Conservation (phyloP, 2,797 vertebrate species). For the Hozukius guyotensis region DNA sequence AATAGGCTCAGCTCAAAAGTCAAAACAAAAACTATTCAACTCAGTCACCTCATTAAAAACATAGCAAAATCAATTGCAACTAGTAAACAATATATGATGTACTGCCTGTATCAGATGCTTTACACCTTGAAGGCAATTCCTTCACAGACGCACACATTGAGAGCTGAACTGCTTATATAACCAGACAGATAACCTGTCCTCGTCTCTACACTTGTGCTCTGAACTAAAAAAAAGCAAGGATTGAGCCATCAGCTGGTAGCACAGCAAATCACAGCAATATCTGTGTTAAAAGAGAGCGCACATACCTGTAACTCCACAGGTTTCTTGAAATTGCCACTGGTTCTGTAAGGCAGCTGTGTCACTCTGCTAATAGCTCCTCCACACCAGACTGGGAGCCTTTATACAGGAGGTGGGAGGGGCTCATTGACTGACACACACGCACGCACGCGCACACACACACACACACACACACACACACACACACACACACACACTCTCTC, state of each 20-base stretch:
- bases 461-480: fast-evolving
- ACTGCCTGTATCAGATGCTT: conserved; percentile 27
- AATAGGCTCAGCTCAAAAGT: conserved; percentile 56
- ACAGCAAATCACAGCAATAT: conserved; percentile 39
- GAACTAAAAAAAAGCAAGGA: conserved; percentile 73
- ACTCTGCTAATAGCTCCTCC: conserved; percentile 83
- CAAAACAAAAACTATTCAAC: conserved; percentile 43
- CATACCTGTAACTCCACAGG: conserved; percentile 81
- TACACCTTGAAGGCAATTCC: conserved; percentile 36
- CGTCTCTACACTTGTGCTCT: conserved; percentile 70
- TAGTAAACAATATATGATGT: not conserved
- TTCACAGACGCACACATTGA: conserved; percentile 44
- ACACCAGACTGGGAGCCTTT: conserved; percentile 79
- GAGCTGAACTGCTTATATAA: conserved; percentile 78
- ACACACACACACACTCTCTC: conserved; percentile 60
- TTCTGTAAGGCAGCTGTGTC: conserved; percentile 82
- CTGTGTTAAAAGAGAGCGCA: conserved; percentile 38
- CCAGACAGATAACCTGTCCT: conserved; percentile 73
- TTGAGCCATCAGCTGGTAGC: conserved; percentile 64
- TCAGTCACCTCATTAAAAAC: conserved; percentile 5
- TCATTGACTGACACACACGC: conserved; percentile 26
- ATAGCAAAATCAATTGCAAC: conserved; percentile 9
- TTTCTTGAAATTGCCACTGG: conserved; percentile 73
- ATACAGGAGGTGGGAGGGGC: conserved; percentile 83
- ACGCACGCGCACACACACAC: fast-evolving